Conservation (phyloP, 2,113 vertebrate species). For the Machaerirhynchus nigripectus region DNA sequence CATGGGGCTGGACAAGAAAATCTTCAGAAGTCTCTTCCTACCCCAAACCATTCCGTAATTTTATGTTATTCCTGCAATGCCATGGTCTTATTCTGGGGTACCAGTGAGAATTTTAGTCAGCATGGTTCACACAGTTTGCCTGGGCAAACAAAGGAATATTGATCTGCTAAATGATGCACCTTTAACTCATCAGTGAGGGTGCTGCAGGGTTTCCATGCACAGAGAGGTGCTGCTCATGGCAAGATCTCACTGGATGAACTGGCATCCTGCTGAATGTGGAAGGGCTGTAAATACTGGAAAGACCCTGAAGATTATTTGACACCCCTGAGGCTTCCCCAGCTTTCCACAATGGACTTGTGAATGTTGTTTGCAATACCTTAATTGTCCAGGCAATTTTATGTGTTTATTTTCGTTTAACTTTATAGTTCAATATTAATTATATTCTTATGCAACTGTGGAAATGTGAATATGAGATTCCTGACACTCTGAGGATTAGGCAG, state of each 20-base stretch:
- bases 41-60: background rate
- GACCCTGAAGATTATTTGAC: background rate
- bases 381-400: background rate
- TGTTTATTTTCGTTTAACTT: background rate
- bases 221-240: background rate
- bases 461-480: background rate
- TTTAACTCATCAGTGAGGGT: background rate
- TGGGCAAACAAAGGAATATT: background rate
- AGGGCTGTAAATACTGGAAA: background rate
- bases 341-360: background rate
- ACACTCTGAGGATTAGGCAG: background rate
- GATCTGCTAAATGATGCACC: background rate
- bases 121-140: background rate
- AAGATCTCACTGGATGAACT: background rate
- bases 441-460: background rate
- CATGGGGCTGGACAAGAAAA: background rate
- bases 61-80: background rate
- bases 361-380: background rate
- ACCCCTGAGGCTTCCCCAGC: background rate
- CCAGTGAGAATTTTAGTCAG: background rate
- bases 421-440: background rate
- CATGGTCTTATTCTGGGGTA: background rate
- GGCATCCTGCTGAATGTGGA: background rate
- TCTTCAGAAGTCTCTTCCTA: background rate
- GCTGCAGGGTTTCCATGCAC: background rate